A percentile compares a stretch with the other conserved stretches of the same genome.
Conservation (phyloP, 2,888 invertebrate genomes). For the Calameuta idolon region DNA sequence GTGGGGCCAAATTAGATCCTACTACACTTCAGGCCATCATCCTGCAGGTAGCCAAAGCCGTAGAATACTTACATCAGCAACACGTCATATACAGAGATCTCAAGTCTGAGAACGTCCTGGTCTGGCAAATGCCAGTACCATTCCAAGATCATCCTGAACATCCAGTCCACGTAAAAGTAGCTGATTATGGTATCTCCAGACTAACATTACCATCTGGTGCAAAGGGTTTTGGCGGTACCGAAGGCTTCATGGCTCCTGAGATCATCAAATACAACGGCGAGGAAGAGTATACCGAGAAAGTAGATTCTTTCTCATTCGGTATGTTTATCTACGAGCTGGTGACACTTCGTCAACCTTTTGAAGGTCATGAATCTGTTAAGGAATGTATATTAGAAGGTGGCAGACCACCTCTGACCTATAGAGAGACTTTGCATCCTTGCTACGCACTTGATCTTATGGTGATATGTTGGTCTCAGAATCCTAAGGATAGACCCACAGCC, state of each 20-base stretch:
- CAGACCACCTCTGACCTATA: conserved; percentile 86
- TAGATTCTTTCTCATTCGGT: conserved; percentile 98
- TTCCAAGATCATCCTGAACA: conserved; percentile 76
- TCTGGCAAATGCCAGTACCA: conserved; percentile 95
- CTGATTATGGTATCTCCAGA: conserved; percentile 96
- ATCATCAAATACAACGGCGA: conserved; percentile 98
- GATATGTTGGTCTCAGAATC: conserved; percentile 92
- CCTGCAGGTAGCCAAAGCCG: conserved; percentile 91
- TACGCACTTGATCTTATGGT: conserved; percentile 96
- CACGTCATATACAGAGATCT: conserved; percentile 94
- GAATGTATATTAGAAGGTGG: conserved; percentile 96
- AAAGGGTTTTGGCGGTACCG: conserved; percentile 98
- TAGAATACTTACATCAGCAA: conserved; percentile 94
- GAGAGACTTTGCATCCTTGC: conserved; percentile 86
- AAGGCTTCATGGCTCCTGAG: conserved; percentile 99
- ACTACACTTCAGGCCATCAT: conserved; percentile 87
- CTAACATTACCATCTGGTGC: conserved; percentile 90
- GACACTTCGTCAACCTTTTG: conserved; percentile 93
- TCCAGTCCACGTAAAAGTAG: conserved; percentile 89
- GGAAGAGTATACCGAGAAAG: conserved; percentile 98
- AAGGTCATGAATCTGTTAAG: conserved; percentile 96
- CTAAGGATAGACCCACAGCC: conserved; percentile 90
- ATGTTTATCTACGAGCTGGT: conserved; percentile 98
- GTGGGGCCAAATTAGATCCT: conserved; percentile 84
- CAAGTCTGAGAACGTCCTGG: conserved; percentile 97